These are phyloP conservation scores for Bagarius yarrelli DNA, from an alignment of 2,113 vertebrate genomes.

Conservation along the genomic window DNA sequence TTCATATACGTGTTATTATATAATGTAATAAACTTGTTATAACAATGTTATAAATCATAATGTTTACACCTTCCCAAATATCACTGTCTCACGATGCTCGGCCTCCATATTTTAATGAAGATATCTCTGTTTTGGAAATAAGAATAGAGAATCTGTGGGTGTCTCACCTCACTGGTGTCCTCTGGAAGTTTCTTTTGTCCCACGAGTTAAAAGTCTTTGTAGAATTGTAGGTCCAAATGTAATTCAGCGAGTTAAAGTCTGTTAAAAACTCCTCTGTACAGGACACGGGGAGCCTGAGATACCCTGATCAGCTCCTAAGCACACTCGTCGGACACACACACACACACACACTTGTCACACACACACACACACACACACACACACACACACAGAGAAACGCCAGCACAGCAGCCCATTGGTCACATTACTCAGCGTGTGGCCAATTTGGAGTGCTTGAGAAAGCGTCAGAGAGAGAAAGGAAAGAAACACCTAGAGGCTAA, in stretches of 20 bases:
- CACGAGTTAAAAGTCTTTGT: neutral
- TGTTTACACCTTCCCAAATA: neutral
- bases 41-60: too few relatives aligned
- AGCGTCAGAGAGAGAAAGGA: slow-evolving; percentile 49
- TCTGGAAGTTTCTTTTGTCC: slow-evolving; percentile 10
- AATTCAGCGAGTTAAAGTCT: neutral
- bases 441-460: slow-evolving; percentile 82
- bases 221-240: slow-evolving; percentile 14
- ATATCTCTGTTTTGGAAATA: neutral
- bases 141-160: neutral
- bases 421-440: slow-evolving; percentile 91
- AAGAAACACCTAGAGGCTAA: slow-evolving; percentile 45
- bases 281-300: slow-evolving; percentile 37
- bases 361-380: neutral
- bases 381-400: slow-evolving; percentile 33
- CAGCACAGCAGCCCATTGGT: slow-evolving; percentile 78
- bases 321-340: neutral
- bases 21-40: too few relatives aligned
- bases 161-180: slow-evolving; percentile 15
- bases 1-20: too few relatives aligned
- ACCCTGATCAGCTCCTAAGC: slow-evolving; percentile 29
- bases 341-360: neutral
- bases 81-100: neutral
- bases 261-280: slow-evolving; percentile 19
- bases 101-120: neutral